phyloP scores from a whole-genome alignment of 2,888 invertebrate genomes.

The Tenthredo notha region DNA sequence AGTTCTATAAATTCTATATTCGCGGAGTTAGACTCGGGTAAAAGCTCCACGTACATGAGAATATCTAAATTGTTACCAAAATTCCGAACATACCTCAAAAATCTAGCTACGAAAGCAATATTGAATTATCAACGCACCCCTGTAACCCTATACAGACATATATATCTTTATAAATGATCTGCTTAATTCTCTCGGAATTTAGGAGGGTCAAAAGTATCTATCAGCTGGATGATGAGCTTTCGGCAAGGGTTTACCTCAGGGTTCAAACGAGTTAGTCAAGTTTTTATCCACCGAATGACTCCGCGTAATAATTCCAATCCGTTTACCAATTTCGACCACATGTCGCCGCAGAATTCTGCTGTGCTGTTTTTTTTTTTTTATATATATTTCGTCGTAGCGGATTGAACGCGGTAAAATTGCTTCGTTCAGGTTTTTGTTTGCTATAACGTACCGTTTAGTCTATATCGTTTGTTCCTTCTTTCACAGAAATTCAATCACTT shows the following conservation, averaged over 20 bases:
- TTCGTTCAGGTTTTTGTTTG: conserved; percentile 22
- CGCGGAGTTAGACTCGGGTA: not conserved
- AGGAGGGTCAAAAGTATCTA: conserved; percentile 6
- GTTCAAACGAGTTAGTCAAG: not conserved
- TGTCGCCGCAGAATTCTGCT: conserved; percentile 1
- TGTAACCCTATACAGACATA: not conserved
- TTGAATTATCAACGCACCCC: not conserved
- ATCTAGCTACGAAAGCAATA: not conserved
- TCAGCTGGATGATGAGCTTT: conserved; percentile 8
- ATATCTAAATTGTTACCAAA: conserved; percentile 1
- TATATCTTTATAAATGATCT: not conserved
- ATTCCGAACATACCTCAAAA: not conserved
- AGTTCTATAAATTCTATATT: conserved; percentile 20
- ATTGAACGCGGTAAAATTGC: conserved; percentile 11
- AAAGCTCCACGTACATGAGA: not conserved
- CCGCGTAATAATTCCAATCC: conserved; percentile 30
- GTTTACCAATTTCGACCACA: conserved; percentile 33
- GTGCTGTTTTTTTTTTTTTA: not conserved
- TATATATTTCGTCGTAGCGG: not conserved
- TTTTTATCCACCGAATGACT: not conserved
- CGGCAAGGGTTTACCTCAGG: not conserved
- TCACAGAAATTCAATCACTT: not conserved
- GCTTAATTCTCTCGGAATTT: not conserved
- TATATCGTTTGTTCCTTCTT: not conserved
- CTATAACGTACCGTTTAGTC: not conserved